Evolutionary conservation across 1,140 invertebrate species (phyloP).

Genomic region (Plutomurus gul): DNA sequence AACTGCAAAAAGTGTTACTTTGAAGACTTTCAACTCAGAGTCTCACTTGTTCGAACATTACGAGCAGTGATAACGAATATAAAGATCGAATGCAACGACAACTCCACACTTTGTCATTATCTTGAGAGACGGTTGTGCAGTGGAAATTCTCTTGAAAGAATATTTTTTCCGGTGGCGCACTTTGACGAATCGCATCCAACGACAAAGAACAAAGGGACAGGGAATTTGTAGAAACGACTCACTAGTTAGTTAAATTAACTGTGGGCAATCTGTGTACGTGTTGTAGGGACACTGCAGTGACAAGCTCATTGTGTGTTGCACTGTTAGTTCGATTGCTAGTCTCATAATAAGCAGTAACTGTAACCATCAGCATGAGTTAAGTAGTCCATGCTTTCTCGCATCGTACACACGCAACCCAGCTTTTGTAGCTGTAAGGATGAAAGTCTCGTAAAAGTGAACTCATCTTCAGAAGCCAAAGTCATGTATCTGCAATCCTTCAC

Average conservation of each 20-base stretch:
- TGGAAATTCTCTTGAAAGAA: not conserved
- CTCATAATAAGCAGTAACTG: not conserved
- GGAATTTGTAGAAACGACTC: constrained; percentile 1
- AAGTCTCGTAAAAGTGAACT: not conserved
- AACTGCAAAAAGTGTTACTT: not conserved
- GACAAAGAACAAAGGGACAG: not conserved
- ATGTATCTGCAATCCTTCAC: too few relatives aligned
- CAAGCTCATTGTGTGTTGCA: not conserved
- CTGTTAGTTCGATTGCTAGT: not conserved
- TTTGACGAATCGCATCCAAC: not conserved
- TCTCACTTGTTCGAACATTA: too few relatives aligned
- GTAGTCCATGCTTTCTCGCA: too few relatives aligned
- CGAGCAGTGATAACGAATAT: not conserved
- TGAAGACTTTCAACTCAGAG: too few relatives aligned
- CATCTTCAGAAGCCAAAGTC: not conserved
- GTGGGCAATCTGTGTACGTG: not conserved
- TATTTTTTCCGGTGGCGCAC: not conserved
- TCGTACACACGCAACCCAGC: too few relatives aligned
- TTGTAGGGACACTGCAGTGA: not conserved
- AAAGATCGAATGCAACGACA: not conserved
- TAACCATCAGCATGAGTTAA: too few relatives aligned
- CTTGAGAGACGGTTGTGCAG: too few relatives aligned
- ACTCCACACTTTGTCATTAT: constrained; percentile 15
- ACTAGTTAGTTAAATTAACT: constrained; percentile 17
- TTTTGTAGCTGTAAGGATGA: not conserved